Conservation (phyloP, 2,113 vertebrate genomes). For the Hemichromis elongatus region DNA sequence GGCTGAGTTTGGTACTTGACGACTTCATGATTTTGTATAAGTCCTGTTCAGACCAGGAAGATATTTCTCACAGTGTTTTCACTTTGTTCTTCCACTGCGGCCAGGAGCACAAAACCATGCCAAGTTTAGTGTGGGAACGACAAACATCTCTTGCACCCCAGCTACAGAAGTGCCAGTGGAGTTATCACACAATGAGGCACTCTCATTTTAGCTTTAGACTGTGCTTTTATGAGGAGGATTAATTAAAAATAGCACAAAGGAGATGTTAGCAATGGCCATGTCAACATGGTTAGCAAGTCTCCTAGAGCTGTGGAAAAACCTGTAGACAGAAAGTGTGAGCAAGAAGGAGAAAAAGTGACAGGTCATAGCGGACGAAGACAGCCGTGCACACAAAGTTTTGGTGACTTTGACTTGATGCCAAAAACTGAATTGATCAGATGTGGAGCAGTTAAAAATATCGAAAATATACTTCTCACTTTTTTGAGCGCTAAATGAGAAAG, state of each 20-base stretch:
- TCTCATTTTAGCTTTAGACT: constrained; percentile 43
- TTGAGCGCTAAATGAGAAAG: background rate
- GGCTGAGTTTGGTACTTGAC: background rate
- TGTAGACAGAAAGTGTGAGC: background rate
- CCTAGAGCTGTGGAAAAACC: background rate
- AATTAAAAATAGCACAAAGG: constrained; percentile 61
- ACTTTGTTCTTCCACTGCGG: constrained; percentile 28
- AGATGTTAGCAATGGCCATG: constrained; percentile 60
- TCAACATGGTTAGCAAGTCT: constrained; percentile 49
- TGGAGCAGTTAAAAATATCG: background rate
- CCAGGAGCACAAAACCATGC: constrained; percentile 43
- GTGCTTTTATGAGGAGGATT: constrained; percentile 50
- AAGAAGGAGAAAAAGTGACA: background rate
- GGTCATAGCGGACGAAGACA: background rate
- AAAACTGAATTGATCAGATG: background rate
- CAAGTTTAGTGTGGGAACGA: constrained; percentile 71
- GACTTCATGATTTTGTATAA: constrained; percentile 3
- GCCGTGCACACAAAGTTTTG: background rate
- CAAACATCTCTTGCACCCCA: constrained; percentile 70
- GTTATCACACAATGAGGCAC: constrained; percentile 51
- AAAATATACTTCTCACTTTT: background rate
- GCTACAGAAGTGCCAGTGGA: constrained; percentile 52
- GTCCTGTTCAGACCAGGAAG: constrained; percentile 11
- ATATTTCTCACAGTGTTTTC: constrained; percentile 34
- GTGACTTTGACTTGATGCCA: background rate